phyloP scores from a whole-genome alignment of 2,113 vertebrate species.

The Camelus dromedarius region DNA sequence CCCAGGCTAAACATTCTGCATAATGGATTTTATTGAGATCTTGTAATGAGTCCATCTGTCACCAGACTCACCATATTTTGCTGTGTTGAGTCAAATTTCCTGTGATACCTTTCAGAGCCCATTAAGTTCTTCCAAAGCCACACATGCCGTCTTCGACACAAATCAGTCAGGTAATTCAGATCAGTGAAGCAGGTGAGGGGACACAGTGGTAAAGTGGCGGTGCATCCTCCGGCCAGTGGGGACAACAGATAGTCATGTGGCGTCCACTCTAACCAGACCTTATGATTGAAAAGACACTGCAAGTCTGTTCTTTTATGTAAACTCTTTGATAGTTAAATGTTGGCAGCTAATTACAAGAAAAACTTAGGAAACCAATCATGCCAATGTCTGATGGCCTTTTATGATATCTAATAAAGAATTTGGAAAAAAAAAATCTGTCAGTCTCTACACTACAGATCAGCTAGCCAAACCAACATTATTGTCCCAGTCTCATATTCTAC shows the following conservation, averaged over 20 bases:
- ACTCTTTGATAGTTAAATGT: neutral
- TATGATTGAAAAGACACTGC: neutral
- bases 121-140: neutral
- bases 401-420: neutral
- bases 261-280: neutral
- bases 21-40: constrained; percentile 9
- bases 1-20: neutral
- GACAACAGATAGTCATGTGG: no score
- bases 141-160: neutral
- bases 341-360: neutral
- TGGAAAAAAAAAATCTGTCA: neutral
- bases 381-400: neutral
- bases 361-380: neutral
- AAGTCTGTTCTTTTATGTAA: neutral
- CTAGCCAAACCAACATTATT: neutral
- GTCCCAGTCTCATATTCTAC: neutral
- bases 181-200: neutral
- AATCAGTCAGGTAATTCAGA: neutral
- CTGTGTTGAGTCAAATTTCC: neutral
- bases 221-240: rapidly evolving
- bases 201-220: neutral
- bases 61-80: neutral
- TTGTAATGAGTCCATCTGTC: constrained; percentile 24
- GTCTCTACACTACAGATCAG: neutral
- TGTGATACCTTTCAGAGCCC: neutral